A percentile compares a stretch with the other conserved stretches of the same genome.
Conservation (phyloP, 2,888 invertebrate species). For the Dasysyrphus tricinctus region DNA sequence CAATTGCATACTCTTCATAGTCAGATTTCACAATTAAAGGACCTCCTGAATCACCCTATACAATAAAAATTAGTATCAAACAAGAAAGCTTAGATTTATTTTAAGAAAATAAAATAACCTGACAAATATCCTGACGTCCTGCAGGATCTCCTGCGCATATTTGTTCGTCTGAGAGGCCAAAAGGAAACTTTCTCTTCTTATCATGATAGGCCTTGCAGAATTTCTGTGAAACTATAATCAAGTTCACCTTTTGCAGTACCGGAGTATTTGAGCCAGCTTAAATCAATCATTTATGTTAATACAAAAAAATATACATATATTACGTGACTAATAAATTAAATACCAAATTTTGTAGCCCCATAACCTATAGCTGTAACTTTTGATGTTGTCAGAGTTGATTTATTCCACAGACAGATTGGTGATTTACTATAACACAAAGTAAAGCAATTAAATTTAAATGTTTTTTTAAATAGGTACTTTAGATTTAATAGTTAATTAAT, state of each 20-base stretch:
- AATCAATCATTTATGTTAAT: background rate
- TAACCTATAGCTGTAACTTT: constrained; percentile 61
- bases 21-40: constrained; percentile 39
- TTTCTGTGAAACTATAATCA: constrained; percentile 23
- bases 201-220: constrained; percentile 44
- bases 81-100: no score
- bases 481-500: background rate
- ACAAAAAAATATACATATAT: background rate
- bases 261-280: constrained; percentile 52
- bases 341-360: constrained; percentile 63
- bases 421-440: constrained; percentile 15
- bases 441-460: background rate
- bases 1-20: constrained; percentile 48
- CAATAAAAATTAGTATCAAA: background rate
- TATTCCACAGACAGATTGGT: constrained; percentile 53
- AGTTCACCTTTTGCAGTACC: constrained; percentile 50
- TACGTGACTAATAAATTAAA: background rate
- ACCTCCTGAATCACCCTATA: constrained; percentile 66
- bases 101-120: constrained; percentile 16
- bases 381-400: constrained; percentile 25
- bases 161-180: constrained; percentile 43
- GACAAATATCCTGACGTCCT: constrained; percentile 60
- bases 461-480: background rate
- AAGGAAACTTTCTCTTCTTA: constrained; percentile 50
- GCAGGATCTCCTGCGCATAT: constrained; percentile 61